Percentiles rank a stretch among this genome's conserved stretches.
Conservation (phyloP, 2,888 invertebrate species). For the Ectemnius lituratus region DNA sequence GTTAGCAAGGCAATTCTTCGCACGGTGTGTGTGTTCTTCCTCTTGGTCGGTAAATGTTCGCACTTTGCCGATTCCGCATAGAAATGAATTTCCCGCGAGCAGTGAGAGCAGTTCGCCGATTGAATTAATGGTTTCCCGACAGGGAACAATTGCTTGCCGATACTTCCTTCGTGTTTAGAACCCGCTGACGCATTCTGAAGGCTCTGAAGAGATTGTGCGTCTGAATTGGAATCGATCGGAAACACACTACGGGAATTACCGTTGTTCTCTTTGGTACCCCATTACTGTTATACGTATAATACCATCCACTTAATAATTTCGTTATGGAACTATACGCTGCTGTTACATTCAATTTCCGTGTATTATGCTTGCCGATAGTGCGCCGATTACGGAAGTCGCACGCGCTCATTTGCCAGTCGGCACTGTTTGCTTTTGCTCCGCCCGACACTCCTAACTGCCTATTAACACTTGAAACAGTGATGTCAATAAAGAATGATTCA, state of each 20-base stretch:
- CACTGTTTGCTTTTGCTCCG: not conserved
- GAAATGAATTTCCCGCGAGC: too few relatives aligned
- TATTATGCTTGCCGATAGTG: conserved; percentile 24
- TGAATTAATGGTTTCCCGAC: too few relatives aligned
- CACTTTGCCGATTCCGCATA: too few relatives aligned
- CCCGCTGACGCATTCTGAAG: not conserved
- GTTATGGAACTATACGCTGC: conserved; percentile 12
- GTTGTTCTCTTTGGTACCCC: conserved; percentile 29
- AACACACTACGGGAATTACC: conserved; percentile 21
- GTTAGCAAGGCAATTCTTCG: too few relatives aligned
- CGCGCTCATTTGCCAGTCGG: not conserved
- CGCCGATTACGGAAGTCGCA: conserved; percentile 20
- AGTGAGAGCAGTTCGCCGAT: too few relatives aligned
- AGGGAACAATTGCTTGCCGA: not conserved
- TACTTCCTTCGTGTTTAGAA: not conserved
- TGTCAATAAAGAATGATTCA: too few relatives aligned
- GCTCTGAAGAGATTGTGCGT: conserved; percentile 12
- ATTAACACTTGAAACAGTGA: conserved; percentile 12
- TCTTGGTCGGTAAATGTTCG: too few relatives aligned
- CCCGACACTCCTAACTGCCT: not conserved
- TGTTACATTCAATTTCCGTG: conserved; percentile 26
- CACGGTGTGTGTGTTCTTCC: too few relatives aligned
- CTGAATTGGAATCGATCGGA: conserved; percentile 34
- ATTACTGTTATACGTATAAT: conserved; percentile 22
- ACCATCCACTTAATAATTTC: conserved; percentile 43